Conservation (phyloP, 1,140 invertebrate species). For the Agrypnia vestita region DNA sequence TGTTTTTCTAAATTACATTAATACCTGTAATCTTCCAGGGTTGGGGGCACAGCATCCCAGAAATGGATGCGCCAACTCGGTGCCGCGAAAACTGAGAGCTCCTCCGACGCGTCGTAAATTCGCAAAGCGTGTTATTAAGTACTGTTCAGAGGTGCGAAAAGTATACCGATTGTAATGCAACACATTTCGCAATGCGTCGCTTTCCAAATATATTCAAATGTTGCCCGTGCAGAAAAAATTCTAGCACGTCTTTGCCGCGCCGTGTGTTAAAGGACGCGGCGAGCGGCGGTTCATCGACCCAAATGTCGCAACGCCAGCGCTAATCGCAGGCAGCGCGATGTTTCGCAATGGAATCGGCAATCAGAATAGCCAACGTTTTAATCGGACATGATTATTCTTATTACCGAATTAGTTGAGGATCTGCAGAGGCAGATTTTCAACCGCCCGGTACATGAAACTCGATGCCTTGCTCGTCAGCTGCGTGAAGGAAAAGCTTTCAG, state of each 20-base stretch:
- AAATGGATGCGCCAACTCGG: not conserved
- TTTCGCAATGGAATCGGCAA: not conserved
- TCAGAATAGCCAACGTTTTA: not conserved
- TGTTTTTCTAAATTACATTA: no score
- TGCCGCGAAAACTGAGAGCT: no score
- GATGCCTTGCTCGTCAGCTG: no score
- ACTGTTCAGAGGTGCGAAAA: no score
- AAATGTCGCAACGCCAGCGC: not conserved
- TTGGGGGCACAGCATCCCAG: no score
- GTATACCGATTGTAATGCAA: no score
- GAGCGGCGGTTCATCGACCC: constrained; percentile 22
- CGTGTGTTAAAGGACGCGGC: not conserved
- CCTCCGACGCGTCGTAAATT: not conserved
- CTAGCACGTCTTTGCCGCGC: constrained; percentile 20
- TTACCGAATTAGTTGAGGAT: no score
- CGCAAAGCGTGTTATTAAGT: not conserved
- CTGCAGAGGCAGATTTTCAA: no score
- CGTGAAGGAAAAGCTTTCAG: no score
- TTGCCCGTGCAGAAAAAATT: constrained; percentile 8
- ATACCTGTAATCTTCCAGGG: no score
- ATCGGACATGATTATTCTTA: no score
- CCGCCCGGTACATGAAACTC: no score
- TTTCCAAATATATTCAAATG: constrained; percentile 21
- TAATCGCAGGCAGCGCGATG: not conserved
- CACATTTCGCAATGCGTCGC: constrained; percentile 11